Conservation (phyloP, 2,113 vertebrate species). For the Sturnira hondurensis region DNA sequence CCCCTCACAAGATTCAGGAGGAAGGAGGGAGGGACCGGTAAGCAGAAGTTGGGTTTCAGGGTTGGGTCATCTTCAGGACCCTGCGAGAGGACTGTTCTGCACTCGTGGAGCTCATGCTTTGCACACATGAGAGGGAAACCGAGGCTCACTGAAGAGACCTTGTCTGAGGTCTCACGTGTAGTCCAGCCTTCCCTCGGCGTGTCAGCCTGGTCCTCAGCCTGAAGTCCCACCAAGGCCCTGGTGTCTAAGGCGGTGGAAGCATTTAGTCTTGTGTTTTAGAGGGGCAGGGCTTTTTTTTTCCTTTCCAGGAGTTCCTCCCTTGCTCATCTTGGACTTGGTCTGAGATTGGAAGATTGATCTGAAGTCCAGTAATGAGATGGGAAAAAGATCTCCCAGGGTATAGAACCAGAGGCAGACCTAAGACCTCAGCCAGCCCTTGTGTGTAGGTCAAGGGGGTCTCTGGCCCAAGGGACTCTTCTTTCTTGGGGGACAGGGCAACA, state of each 20-base stretch:
- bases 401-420: neutral
- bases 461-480: neutral
- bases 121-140: neutral
- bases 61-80: neutral
- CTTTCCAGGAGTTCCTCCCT: neutral
- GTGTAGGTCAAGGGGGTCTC: neutral
- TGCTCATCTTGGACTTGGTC: neutral
- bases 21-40: neutral
- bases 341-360: neutral
- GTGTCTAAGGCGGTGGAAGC: neutral
- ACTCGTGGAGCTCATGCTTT: neutral
- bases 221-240: neutral
- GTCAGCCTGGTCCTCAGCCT: too few relatives aligned
- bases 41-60: neutral
- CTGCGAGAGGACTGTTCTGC: fast-evolving
- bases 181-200: fast-evolving
- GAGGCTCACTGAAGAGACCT: neutral
- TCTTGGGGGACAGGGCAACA: neutral
- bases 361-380: neutral
- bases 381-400: neutral
- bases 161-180: too few relatives aligned
- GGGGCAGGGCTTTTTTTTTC: neutral
- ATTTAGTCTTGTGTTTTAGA: neutral
- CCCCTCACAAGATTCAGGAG: neutral
- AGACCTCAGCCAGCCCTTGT: neutral